Conservation (phyloP, 2,113 vertebrate species). For the Thamnaconus septentrionalis region DNA sequence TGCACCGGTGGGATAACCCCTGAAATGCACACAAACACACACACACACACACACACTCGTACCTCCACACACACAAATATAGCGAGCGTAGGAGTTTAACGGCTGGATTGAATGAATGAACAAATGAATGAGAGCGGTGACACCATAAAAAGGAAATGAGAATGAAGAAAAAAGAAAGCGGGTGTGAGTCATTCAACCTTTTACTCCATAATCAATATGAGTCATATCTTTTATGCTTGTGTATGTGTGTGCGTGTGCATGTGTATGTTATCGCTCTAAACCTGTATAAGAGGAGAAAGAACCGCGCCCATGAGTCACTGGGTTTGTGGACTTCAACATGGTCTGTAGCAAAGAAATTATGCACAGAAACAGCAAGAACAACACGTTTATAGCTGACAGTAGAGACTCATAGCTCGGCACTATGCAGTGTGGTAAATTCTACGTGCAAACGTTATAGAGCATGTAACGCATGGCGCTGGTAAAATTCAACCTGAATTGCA, state of each 20-base stretch:
- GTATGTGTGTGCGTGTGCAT: slow-evolving; percentile 9
- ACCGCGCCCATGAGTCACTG: slow-evolving; percentile 34
- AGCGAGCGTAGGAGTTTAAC: slow-evolving; percentile 11
- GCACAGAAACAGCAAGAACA: neutral
- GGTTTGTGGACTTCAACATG: slow-evolving; percentile 11
- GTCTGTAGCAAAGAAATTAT: slow-evolving; percentile 38
- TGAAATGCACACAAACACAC: neutral
- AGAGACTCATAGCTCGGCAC: neutral
- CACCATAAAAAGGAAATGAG: slow-evolving; percentile 8
- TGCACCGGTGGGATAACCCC: no score
- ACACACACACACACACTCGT: no score
- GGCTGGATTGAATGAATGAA: slow-evolving; percentile 5
- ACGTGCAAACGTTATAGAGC: neutral
- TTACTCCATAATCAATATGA: slow-evolving; percentile 32
- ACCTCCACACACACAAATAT: neutral
- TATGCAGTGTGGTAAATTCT: neutral
- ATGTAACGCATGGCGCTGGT: no score
- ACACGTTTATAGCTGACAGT: slow-evolving; percentile 33
- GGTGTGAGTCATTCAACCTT: slow-evolving; percentile 41
- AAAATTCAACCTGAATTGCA: no score
- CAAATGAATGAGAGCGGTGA: neutral
- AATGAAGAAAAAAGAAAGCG: neutral
- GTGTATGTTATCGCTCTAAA: slow-evolving; percentile 3
- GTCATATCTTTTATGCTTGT: slow-evolving; percentile 29
- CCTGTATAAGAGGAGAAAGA: no score